Percentiles rank a stretch among this genome's conserved stretches.
Conservation (phyloP, 1,140 invertebrate species). For the Pseudomyrmex pallidus region DNA sequence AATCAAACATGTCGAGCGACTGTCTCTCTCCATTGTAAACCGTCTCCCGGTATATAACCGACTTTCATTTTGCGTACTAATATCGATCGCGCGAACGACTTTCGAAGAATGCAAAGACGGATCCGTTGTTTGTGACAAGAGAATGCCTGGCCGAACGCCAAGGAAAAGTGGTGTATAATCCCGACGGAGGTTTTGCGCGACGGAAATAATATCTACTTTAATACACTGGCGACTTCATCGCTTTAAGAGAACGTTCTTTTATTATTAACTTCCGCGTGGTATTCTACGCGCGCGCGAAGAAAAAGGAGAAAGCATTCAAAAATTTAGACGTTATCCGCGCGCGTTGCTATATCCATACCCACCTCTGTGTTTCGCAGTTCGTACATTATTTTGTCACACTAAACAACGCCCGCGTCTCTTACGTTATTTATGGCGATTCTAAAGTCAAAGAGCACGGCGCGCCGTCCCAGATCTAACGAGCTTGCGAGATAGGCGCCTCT, state of each 20-base stretch:
- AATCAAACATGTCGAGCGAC: conserved; percentile 57
- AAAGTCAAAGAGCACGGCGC: conserved; percentile 27
- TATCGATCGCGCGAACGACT: conserved; percentile 44
- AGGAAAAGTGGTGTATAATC: neutral
- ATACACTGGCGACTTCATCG: neutral
- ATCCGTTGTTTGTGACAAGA: conserved; percentile 19
- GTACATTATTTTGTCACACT: conserved; percentile 44
- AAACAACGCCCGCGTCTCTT: conserved; percentile 31
- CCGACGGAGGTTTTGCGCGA: neutral
- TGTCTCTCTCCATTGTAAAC: conserved; percentile 63
- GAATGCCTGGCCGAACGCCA: conserved; percentile 27
- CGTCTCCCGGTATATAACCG: conserved; percentile 51
- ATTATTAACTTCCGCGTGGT: neutral
- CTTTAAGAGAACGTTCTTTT: neutral
- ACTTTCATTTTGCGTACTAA: conserved; percentile 62
- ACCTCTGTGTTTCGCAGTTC: neutral
- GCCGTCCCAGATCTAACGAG: conserved; percentile 59
- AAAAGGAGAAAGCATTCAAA: neutral
- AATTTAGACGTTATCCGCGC: neutral
- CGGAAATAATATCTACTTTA: conserved; percentile 19
- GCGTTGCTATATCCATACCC: neutral
- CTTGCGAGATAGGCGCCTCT: conserved; percentile 52
- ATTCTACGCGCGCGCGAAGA: neutral
- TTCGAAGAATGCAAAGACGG: conserved; percentile 31
- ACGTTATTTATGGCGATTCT: conserved; percentile 36